Evolutionary conservation across 2,888 invertebrate genomes (phyloP).

Genomic region (Rapana venosa): DNA sequence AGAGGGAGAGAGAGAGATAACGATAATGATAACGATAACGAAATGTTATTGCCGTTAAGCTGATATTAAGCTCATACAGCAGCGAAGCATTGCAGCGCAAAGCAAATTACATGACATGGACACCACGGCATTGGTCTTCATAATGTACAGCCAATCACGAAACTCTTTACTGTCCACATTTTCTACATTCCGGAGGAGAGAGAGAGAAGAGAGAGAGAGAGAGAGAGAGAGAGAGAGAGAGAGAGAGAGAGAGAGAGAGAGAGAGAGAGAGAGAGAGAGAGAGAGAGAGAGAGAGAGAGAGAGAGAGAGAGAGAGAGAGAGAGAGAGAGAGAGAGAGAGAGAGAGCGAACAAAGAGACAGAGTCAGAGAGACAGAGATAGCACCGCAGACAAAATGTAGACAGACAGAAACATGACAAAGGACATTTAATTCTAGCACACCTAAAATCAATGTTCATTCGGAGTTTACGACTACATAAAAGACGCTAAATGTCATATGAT

Average conservation of each 20-base stretch:
- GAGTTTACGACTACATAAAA: too few relatives aligned
- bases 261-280: background rate
- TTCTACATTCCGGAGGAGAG: too few relatives aligned
- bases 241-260: background rate
- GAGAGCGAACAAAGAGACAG: background rate
- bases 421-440: background rate
- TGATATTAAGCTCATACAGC: too few relatives aligned
- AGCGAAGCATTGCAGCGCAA: too few relatives aligned
- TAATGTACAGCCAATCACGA: too few relatives aligned
- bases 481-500: too few relatives aligned
- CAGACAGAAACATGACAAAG: background rate
- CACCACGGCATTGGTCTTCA: too few relatives aligned
- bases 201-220: background rate
- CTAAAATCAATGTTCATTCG: too few relatives aligned
- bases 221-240: background rate
- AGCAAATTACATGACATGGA: too few relatives aligned
- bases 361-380: background rate
- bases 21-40: too few relatives aligned
- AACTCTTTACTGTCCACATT: too few relatives aligned
- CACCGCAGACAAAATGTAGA: background rate
- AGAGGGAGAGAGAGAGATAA: background rate
- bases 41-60: too few relatives aligned
- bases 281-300: slow-evolving; percentile 11
- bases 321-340: background rate
- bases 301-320: background rate